Base-by-base conservation (phyloP, 2,113 vertebrate species). In the Hemicordylus capensis region DNA sequence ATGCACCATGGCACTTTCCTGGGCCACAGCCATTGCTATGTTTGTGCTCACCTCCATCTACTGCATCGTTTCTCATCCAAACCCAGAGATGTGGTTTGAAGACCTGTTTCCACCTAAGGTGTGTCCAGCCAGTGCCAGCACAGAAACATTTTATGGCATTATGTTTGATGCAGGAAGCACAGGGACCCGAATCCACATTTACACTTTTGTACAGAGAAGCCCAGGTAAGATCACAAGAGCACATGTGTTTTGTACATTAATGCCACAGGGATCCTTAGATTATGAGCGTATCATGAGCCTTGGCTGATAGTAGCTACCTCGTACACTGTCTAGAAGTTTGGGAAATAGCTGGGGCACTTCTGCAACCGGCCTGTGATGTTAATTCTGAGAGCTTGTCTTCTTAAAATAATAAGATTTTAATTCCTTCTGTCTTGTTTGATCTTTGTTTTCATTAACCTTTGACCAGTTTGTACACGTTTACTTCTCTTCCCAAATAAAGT, bases 121-220 rank as follows among this genome's bases (percentile, higher is more conserved):
- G 88, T 97, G 97, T 22, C 96, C 95, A 14, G 12, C 94, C 92
- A 96, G 95, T 90, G 70, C 88, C 84, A 97, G 92, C 85, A 70
- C 48, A 77, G 95, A 96, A 73, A 94, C 96, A 44, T 98, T 98
- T 95, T 97, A 98, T 91, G 98, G 98, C 91, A 96, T 99, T 95
- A 99, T 99, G 98, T 99, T 99, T 92, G 99, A 99, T 0, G 99
- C 99, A 2, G 99, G 99, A 90, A 99, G 98, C 96, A 98, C 98
- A 73, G 99, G 99, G 92, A 99, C 98, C 26, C 97, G 99, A 64
- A 98, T 99, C 95, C 99, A 99, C 85, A 97, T 99, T 95, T 99
- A 99, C 83, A 99, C 97, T 77, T 99, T 99, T 95, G 97, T 98
- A 84, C 98, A 98, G 93, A 98, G 97, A 90, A 96, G 95, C 85